These are phyloP conservation scores for Rhopalosiphum nymphaeae DNA, from an alignment of 2,888 invertebrate species.

Conservation along the genomic window DNA sequence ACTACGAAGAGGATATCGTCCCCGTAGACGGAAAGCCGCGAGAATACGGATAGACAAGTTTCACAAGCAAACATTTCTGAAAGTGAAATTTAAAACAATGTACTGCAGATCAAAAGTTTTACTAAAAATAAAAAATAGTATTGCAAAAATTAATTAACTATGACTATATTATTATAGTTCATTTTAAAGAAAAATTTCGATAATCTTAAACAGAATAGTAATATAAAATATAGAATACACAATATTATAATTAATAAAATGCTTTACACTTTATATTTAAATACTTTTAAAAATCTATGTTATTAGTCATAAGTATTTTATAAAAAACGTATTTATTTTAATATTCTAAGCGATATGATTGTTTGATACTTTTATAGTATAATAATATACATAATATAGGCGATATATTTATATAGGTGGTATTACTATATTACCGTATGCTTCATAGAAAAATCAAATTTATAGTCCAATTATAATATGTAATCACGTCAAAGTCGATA, in stretches of 20 bases:
- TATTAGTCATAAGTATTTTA: background rate
- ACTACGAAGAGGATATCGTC: background rate
- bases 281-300: background rate
- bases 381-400: background rate
- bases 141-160: background rate
- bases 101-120: background rate
- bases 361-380: background rate
- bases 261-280: no score
- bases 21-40: background rate
- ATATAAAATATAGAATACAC: background rate
- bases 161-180: background rate
- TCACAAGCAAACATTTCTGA: background rate
- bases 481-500: background rate
- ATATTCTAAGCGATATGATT: background rate
- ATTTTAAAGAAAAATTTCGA: background rate
- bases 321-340: background rate
- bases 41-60: background rate
- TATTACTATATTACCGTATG: background rate
- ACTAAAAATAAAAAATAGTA: background rate
- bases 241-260: background rate
- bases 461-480: background rate
- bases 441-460: background rate
- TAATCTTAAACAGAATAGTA: background rate
- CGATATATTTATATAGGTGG: background rate
- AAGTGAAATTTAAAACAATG: background rate